Conservation (phyloP, 2,888 invertebrate species). For the Acronicta psi region DNA sequence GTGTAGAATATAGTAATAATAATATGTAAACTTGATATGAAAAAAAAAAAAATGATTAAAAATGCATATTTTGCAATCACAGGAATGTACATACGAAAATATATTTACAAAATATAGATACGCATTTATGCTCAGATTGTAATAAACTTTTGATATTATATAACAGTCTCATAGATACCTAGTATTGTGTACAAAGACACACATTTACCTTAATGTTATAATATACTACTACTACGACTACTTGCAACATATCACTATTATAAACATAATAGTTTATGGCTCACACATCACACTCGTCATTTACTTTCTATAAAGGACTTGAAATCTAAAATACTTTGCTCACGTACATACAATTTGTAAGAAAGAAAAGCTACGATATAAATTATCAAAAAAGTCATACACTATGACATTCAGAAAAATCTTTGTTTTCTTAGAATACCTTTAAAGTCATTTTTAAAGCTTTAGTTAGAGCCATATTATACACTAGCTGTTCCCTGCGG, state of each 20-base stretch:
- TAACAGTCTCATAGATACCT: slow-evolving; percentile 28
- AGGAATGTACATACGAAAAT: slow-evolving; percentile 54
- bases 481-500: no score
- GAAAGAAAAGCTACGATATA: no score
- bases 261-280: background rate
- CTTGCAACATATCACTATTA: background rate
- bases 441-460: no score
- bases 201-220: no score
- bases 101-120: slow-evolving; percentile 49
- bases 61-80: slow-evolving; percentile 26
- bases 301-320: no score
- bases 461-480: no score
- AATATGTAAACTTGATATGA: background rate
- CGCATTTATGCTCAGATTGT: slow-evolving; percentile 30
- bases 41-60: slow-evolving; percentile 3
- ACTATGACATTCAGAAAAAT: no score
- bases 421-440: no score
- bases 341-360: no score
- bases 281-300: background rate
- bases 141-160: slow-evolving; percentile 15
- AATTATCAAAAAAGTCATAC: no score
- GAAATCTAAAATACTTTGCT: no score
- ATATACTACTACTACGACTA: no score
- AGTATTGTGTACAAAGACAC: background rate
- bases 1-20: slow-evolving; percentile 4